These are phyloP conservation scores for Cettia cetti DNA, from an alignment of 2,113 vertebrate genomes.

Conservation along the genomic window DNA sequence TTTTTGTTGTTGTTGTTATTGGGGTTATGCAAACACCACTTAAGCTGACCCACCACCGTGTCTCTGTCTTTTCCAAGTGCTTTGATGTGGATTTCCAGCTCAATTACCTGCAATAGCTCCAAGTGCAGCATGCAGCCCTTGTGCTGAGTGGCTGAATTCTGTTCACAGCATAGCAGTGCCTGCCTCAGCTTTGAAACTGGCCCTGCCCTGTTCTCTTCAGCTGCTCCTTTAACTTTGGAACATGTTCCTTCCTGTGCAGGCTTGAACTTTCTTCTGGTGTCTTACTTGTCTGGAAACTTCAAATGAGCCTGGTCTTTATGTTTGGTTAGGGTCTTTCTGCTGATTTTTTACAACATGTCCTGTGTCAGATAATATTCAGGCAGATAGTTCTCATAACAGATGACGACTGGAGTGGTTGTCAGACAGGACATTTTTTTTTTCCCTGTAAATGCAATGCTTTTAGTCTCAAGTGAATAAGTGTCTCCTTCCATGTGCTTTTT, in stretches of 20 bases:
- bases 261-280: neutral
- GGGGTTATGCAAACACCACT: neutral
- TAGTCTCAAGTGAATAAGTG: neutral
- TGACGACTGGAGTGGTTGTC: neutral
- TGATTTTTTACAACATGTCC: neutral
- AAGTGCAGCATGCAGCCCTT: neutral
- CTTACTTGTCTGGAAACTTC: neutral
- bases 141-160: neutral
- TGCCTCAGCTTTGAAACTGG: neutral
- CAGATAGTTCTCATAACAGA: neutral
- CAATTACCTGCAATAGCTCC: rapidly evolving
- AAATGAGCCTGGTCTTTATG: neutral
- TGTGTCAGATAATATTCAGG: neutral
- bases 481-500: neutral
- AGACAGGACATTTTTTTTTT: neutral
- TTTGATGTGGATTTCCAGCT: neutral
- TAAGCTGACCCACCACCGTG: neutral
- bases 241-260: neutral
- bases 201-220: neutral
- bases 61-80: neutral
- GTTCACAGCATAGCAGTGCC: rapidly evolving
- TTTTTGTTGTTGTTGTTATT: neutral
- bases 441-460: neutral
- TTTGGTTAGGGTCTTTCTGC: neutral
- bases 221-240: neutral